phyloP scores from a whole-genome alignment of 2,888 invertebrate genomes.

The Biston stratarius region DNA sequence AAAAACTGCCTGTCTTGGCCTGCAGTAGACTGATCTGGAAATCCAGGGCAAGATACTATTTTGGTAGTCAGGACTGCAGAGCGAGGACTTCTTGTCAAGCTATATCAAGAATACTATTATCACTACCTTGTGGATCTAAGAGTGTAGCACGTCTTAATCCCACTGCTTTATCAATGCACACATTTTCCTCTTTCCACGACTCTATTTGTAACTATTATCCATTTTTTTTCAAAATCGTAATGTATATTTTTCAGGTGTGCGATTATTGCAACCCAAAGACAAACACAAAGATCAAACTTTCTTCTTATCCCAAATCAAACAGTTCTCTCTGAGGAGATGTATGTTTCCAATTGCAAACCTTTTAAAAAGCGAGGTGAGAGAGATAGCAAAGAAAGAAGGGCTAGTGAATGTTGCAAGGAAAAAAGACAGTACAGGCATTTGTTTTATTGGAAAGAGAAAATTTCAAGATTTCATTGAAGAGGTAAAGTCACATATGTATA shows the following conservation, averaged over 20 bases:
- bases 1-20: no score
- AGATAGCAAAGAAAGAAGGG: constrained; percentile 90
- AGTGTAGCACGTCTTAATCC: no score
- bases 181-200: no score
- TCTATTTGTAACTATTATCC: no score
- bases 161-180: no score
- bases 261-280: constrained; percentile 91
- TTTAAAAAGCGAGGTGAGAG: constrained; percentile 92
- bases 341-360: constrained; percentile 96
- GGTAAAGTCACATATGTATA: constrained; percentile 83
- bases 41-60: no score
- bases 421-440: constrained; percentile 97
- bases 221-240: no score
- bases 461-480: constrained; percentile 96
- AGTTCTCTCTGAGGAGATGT: constrained; percentile 90
- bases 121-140: no score
- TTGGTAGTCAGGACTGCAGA: no score
- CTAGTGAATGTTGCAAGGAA: constrained; percentile 89
- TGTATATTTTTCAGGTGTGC: constrained; percentile 84
- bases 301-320: constrained; percentile 95
- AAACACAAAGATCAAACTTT: constrained; percentile 97
- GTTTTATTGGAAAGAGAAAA: constrained; percentile 96
- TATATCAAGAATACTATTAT: no score
- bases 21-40: no score
- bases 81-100: no score